Conservation (phyloP, 1,140 invertebrate species). For the Orchestia grillus region DNA sequence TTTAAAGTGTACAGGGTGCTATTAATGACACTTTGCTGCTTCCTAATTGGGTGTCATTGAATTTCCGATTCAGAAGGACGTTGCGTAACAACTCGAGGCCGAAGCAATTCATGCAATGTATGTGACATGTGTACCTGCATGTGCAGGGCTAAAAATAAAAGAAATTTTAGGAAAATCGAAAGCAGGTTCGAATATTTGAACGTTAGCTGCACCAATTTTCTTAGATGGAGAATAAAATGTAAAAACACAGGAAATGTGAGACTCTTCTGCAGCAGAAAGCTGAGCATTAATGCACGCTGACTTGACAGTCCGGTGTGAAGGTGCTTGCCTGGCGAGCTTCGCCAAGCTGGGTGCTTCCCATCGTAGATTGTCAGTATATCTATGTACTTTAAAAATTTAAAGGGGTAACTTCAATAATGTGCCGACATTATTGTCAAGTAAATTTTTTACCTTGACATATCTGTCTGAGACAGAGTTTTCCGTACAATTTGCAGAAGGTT, state of each 20-base stretch:
- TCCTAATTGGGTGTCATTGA: too few relatives aligned
- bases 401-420: neutral
- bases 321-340: neutral
- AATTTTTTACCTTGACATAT: too few relatives aligned
- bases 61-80: too few relatives aligned
- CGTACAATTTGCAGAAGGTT: too few relatives aligned
- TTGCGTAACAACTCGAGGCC: too few relatives aligned
- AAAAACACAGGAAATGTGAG: neutral
- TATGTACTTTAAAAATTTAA: neutral
- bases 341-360: neutral
- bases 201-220: neutral
- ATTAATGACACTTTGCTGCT: too few relatives aligned
- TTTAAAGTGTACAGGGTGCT: too few relatives aligned
- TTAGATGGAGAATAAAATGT: neutral
- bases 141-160: too few relatives aligned
- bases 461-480: too few relatives aligned
- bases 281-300: neutral
- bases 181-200: neutral
- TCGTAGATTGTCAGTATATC: neutral
- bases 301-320: neutral
- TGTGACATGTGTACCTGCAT: too few relatives aligned
- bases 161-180: too few relatives aligned
- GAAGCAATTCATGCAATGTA: too few relatives aligned
- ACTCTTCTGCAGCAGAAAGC: neutral
- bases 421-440: neutral